phyloP scores from a whole-genome alignment of 1,140 invertebrate species.

The Neodiprion fabricii region DNA sequence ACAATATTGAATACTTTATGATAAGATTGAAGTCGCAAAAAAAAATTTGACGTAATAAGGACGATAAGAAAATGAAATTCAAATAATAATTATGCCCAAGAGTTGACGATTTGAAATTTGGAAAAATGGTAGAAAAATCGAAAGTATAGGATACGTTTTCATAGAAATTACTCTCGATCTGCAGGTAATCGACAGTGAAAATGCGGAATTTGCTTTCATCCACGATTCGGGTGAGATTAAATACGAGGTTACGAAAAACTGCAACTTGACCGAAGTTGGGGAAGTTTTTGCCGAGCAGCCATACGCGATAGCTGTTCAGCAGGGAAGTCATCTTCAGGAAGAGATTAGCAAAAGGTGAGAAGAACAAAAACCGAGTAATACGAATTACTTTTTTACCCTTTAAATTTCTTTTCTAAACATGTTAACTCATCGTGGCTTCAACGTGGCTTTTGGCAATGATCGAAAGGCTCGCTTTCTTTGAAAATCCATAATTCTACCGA shows the following conservation, averaged over 20 bases:
- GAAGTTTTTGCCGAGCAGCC: conserved; percentile 89
- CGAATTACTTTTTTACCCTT: neutral
- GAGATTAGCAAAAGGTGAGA: conserved; percentile 75
- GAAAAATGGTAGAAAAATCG: too few relatives aligned
- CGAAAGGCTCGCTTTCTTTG: neutral
- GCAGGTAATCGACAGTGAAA: conserved; percentile 74
- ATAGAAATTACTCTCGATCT: neutral
- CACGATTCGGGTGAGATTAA: conserved; percentile 86
- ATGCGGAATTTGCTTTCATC: conserved; percentile 88
- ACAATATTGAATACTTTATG: too few relatives aligned
- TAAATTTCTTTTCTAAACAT: neutral
- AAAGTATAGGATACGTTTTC: too few relatives aligned
- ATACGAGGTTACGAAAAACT: conserved; percentile 83
- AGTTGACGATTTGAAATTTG: too few relatives aligned
- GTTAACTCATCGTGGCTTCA: conserved; percentile 15
- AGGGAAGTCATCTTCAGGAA: conserved; percentile 82
- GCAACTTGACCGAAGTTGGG: conserved; percentile 86
- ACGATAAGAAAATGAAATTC: too few relatives aligned
- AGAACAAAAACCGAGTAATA: conserved; percentile 11
- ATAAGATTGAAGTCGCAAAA: too few relatives aligned
- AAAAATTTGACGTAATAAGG: too few relatives aligned
- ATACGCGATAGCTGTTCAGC: conserved; percentile 86
- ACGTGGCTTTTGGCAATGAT: neutral
- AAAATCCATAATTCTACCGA: neutral
- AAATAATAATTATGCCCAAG: too few relatives aligned